phyloP scores from a whole-genome alignment of 2,113 vertebrate species.

The Proterorhinus semilunaris region DNA sequence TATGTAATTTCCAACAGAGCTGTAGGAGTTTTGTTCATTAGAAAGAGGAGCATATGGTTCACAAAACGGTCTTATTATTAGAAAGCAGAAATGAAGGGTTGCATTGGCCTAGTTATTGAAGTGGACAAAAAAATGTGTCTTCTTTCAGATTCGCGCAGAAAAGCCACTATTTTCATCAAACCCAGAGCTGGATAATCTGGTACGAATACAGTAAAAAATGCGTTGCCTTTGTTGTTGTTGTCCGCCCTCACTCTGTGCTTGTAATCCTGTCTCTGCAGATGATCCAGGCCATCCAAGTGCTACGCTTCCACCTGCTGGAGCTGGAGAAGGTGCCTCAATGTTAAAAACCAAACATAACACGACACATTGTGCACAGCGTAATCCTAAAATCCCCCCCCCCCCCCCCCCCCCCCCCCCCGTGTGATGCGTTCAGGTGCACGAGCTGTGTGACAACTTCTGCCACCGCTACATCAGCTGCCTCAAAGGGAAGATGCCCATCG shows the following conservation, averaged over 20 bases:
- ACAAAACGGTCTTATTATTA: background rate
- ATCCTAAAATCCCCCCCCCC: background rate
- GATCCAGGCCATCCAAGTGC: constrained; percentile 97
- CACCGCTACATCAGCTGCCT: constrained; percentile 98
- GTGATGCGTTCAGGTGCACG: constrained; percentile 83
- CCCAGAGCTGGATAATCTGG: constrained; percentile 93
- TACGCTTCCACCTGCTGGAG: constrained; percentile 96
- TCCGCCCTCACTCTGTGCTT: background rate
- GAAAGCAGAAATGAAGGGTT: background rate
- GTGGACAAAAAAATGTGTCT: background rate
- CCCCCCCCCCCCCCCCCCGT: too few relatives aligned
- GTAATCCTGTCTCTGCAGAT: constrained; percentile 77
- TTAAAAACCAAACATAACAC: too few relatives aligned
- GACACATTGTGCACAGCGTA: too few relatives aligned
- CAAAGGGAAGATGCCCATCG: constrained; percentile 98
- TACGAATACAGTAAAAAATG: constrained; percentile 62
- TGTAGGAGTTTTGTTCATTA: background rate
- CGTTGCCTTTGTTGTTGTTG: background rate
- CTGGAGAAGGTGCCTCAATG: constrained; percentile 89
- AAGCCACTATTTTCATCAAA: constrained; percentile 94
- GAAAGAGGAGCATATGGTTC: background rate
- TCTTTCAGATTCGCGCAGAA: constrained; percentile 85
- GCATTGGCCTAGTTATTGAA: background rate
- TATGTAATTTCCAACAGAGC: background rate
- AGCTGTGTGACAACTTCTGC: constrained; percentile 98